phyloP scores from a whole-genome alignment of 2,113 vertebrate species.

The Syngnathus typhle region DNA sequence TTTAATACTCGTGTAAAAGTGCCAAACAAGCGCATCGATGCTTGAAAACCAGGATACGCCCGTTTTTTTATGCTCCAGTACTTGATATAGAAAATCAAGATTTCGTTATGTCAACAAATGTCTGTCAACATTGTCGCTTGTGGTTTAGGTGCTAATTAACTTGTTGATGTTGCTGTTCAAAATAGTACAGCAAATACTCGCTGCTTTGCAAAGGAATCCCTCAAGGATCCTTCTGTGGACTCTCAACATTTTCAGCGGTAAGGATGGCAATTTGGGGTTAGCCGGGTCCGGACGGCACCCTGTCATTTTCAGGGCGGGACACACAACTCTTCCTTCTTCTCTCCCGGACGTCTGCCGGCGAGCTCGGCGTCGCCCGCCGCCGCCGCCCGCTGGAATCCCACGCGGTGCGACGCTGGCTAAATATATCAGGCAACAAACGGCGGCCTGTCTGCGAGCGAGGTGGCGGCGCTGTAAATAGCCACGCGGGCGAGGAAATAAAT shows the following conservation, averaged over 20 bases:
- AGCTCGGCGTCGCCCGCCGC: conserved; percentile 45
- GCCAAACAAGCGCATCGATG: too few species aligned
- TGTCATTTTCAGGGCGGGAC: conserved; percentile 71
- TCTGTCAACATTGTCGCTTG: neutral
- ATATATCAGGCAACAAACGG: conserved; percentile 71
- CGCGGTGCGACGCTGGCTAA: conserved; percentile 65
- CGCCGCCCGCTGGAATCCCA: conserved; percentile 56
- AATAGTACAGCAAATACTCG: neutral
- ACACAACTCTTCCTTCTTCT: conserved; percentile 53
- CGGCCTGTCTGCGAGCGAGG: conserved; percentile 56
- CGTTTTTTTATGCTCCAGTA: too few species aligned
- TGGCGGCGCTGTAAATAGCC: conserved; percentile 6
- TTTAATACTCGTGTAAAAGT: neutral
- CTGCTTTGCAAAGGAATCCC: conserved; percentile 8
- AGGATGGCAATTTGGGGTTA: conserved; percentile 67
- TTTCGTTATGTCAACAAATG: neutral
- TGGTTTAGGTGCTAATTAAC: neutral
- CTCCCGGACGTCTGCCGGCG: conserved; percentile 45
- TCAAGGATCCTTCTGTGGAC: conserved; percentile 11
- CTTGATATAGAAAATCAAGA: neutral
- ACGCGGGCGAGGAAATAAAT: neutral
- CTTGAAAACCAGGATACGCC: too few species aligned
- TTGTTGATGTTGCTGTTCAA: neutral
- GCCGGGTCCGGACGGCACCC: conserved; percentile 57
- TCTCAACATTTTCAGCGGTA: conserved; percentile 23